Base-by-base conservation (phyloP, 2,888 invertebrate species). In the Crioceris asparagi region DNA sequence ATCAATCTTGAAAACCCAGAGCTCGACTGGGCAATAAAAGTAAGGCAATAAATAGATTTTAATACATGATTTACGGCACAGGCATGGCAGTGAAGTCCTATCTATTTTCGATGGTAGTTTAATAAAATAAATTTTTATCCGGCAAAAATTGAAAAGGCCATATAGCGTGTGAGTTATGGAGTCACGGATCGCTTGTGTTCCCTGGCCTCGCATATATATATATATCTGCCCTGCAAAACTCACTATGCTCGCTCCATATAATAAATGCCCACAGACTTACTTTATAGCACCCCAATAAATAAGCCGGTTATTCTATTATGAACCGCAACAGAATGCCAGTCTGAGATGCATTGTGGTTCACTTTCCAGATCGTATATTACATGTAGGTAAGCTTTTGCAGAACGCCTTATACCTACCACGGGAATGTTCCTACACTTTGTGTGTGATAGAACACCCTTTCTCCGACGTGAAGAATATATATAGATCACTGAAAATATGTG, bases 261-360 rank as follows among this genome's bases (percentile, higher is more conserved):
- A 62, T 62, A 62, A 61, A 62, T 61, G 59, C 55, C 56, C n/a
- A n/a, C 54, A 54, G 57, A 55, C 58, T 51, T 59, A 59, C 52
- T 60, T 60, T 61, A 62, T 58, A 54, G 55, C 56, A 53, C 55
- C 55, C 59, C 55, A 59, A 62, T 61, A 61, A 61, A 62, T 61
- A 62, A 61, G 57, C 58, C 50, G 54, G 60, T 61, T 61, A 62
- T 62, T 60, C 59, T 58, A 61, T 62, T 61, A 60, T 60, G 57
- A 60, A 56, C 56, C 56, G 48, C 56, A 56, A 54, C 54, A 52
- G 54, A 53, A 53, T 48, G 49, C 48, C 50, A 54, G 52, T 49
- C 51, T 44, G 48, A 50, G 48, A 49, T 44, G 51, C 50, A 55
- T 53, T 55, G 53, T 55, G 49, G 50, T 51, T 49, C 48, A 48